Evolutionary conservation across 2,797 vertebrate species (phyloP).

Genomic region (Tadarida brasiliensis): DNA sequence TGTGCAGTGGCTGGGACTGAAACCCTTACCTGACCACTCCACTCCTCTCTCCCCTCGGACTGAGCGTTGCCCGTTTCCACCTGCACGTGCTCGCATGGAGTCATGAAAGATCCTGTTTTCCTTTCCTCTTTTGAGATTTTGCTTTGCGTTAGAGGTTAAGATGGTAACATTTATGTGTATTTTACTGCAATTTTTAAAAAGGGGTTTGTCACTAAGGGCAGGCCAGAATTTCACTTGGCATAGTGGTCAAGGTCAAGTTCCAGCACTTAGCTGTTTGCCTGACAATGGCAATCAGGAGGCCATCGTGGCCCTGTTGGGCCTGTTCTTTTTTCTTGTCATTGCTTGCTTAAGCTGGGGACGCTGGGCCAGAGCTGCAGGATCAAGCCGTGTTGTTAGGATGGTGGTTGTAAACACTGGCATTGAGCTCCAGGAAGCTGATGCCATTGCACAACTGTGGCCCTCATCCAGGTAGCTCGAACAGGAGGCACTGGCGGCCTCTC

Average conservation of each 20-base stretch:
- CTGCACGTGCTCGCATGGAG: neutral
- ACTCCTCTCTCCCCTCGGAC: neutral
- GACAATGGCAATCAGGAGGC: neutral
- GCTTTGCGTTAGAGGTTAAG: constrained; percentile 23
- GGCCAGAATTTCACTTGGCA: neutral
- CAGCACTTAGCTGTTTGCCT: neutral
- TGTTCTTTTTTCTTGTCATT: neutral
- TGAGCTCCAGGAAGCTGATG: neutral
- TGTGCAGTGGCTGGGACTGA: neutral
- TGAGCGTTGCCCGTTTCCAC: neutral
- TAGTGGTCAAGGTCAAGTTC: neutral
- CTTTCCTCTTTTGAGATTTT: neutral
- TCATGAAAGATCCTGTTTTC: neutral
- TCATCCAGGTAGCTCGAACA: neutral
- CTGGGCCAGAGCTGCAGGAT: neutral
- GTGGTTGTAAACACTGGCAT: neutral
- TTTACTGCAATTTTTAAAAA: neutral
- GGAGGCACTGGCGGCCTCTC: neutral
- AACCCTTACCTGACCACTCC: neutral
- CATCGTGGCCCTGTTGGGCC: neutral
- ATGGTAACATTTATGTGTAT: neutral
- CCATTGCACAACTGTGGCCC: neutral
- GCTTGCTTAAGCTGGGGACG: neutral
- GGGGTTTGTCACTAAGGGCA: neutral
- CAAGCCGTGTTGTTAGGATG: neutral